These are phyloP conservation scores for Terebella lapidaria DNA, from an alignment of 2,888 invertebrate species.

Conservation along the genomic window DNA sequence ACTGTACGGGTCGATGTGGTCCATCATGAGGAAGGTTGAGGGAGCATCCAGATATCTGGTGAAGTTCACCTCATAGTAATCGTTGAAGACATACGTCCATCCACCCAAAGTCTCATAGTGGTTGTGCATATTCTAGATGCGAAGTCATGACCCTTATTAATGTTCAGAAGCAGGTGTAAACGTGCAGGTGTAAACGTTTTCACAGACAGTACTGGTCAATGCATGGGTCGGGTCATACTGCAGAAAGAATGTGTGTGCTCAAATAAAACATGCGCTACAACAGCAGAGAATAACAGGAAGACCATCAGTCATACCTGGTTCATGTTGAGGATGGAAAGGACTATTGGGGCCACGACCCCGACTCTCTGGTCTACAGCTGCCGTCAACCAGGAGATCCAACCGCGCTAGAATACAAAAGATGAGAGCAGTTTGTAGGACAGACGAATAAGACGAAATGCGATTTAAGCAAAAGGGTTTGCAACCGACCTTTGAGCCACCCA, in stretches of 20 bases:
- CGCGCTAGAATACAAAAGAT: too few relatives aligned
- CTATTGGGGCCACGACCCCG: conserved; percentile 2
- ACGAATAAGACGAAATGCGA: too few relatives aligned
- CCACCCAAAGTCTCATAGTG: conserved; percentile 11
- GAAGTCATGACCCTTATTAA: background rate
- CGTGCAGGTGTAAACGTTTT: too few relatives aligned
- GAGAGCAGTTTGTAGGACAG: too few relatives aligned
- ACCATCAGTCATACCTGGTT: background rate
- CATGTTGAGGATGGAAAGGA: conserved; percentile 6
- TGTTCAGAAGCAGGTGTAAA: too few relatives aligned
- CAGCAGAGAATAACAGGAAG: too few relatives aligned
- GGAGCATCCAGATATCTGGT: conserved; percentile 10
- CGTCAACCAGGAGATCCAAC: conserved; percentile 7
- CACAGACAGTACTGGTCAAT: too few relatives aligned
- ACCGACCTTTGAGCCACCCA: too few relatives aligned
- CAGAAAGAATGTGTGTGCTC: too few relatives aligned
- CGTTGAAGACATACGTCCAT: conserved; percentile 11
- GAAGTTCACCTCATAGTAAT: conserved; percentile 7
- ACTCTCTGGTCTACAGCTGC: conserved; percentile 5
- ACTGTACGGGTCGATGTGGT: conserved; percentile 10
- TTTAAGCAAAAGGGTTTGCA: too few relatives aligned
- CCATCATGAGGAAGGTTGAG: background rate
- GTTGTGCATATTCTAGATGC: conserved; percentile 8
- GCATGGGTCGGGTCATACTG: too few relatives aligned
- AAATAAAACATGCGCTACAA: background rate